These are phyloP conservation scores for Periophthalmodon schlosseri DNA, from an alignment of 2,113 vertebrate species.

Conservation along the genomic window DNA sequence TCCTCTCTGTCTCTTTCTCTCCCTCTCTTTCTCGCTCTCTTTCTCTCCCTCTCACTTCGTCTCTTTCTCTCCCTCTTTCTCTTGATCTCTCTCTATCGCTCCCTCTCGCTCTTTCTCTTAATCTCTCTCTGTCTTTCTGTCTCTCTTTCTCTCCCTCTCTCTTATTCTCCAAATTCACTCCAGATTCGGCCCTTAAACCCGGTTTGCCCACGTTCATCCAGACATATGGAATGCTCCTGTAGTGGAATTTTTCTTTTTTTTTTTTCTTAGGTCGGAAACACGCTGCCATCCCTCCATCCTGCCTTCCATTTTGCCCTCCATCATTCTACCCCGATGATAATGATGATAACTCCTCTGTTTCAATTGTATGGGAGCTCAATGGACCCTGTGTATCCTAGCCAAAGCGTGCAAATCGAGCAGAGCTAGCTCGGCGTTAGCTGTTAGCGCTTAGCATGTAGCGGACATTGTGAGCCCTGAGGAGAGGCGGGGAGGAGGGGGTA, in stretches of 20 bases:
- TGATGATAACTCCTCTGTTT: constrained; percentile 57
- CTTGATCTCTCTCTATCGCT: too few relatives aligned
- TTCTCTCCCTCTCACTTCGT: too few relatives aligned
- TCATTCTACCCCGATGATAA: constrained; percentile 32
- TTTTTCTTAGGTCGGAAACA: too few relatives aligned
- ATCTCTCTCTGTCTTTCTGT: too few relatives aligned
- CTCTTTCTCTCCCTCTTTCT: constrained; percentile 6
- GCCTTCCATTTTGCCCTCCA: neutral
- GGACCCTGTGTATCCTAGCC: constrained; percentile 69
- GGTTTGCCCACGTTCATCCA: constrained; percentile 55
- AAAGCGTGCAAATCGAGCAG: constrained; percentile 71
- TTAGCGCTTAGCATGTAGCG: constrained; percentile 55
- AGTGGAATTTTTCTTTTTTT: constrained; percentile 64
- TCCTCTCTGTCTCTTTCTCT: too few relatives aligned
- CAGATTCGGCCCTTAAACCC: constrained; percentile 63
- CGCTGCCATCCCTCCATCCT: neutral
- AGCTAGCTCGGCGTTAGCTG: neutral
- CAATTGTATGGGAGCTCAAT: constrained; percentile 64
- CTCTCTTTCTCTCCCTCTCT: constrained; percentile 3
- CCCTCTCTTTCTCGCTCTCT: too few relatives aligned
- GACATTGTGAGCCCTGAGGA: constrained; percentile 46
- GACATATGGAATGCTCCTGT: constrained; percentile 77
- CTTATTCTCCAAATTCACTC: constrained; percentile 67
- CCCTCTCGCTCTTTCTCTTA: too few relatives aligned
- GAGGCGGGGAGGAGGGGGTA: too few relatives aligned